Conservation (phyloP, 2,113 vertebrate genomes). For the Cyprinus carpio region DNA sequence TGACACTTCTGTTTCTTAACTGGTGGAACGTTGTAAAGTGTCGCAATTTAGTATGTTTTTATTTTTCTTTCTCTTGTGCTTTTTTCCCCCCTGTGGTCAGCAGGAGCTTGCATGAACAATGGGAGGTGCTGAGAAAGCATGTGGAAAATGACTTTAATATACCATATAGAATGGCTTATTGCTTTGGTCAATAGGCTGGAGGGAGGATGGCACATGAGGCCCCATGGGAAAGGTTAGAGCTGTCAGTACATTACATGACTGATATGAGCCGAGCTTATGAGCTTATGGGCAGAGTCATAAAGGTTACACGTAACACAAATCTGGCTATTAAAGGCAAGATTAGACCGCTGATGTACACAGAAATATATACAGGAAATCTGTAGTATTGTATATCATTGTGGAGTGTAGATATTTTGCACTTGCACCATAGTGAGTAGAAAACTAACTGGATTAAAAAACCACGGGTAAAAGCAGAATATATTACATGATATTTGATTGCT, state of each 20-base stretch:
- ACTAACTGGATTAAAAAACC: background rate
- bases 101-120: conserved; percentile 98
- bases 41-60: conserved; percentile 84
- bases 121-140: conserved; percentile 99
- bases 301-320: conserved; percentile 93
- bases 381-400: background rate
- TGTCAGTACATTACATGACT: conserved; percentile 92
- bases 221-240: conserved; percentile 98
- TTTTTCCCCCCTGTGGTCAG: conserved; percentile 85
- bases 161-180: conserved; percentile 99
- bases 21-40: conserved; percentile 89
- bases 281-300: conserved; percentile 95
- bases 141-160: conserved; percentile 99
- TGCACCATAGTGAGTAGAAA: background rate
- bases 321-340: conserved; percentile 85
- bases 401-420: background rate
- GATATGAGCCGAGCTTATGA: conserved; percentile 91
- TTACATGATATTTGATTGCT: too few species aligned
- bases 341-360: conserved; percentile 79
- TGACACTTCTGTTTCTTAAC: conserved; percentile 86
- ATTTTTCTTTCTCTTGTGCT: conserved; percentile 64
- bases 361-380: conserved; percentile 69
- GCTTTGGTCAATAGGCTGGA: conserved; percentile 99
- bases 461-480: background rate
- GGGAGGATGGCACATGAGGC: conserved; percentile 93